Evolutionary conservation across 2,113 vertebrate species (phyloP), one percentile per base, ranked within the genome.

Genomic region (Alethe diademata): DNA sequence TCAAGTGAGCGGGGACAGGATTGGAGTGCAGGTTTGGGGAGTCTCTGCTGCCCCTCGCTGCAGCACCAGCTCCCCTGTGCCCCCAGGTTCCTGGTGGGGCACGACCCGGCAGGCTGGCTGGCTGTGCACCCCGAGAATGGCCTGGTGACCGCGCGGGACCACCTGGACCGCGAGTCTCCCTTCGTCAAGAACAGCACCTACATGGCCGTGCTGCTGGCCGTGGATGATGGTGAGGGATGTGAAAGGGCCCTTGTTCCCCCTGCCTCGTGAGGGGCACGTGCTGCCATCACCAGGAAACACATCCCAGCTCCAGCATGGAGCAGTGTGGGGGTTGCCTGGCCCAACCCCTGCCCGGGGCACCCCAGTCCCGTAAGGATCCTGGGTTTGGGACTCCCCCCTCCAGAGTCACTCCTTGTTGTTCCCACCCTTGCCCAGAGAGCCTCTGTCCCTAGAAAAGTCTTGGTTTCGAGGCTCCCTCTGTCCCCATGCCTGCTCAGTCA

Each of bases 141-240:
- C 11, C 56, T 98, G 28, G 93, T 99, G 38, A 98, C 74, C 0
- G 97, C 98, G 0, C 97, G 74, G 9, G 97, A 50, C 9, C 0
- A 14, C 11, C 96, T 99, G 96, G 99, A 99, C 96, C 97, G 99
- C 9, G 99, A 99, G 89, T 98, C 98, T 4, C 26, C 13, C 45
- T 98, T 98, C 4, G 95, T 98, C 67, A 98, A 84, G 75, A 95
- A 98, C 73, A 71, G 97, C 58, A 97, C 97, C 94, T 99, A 99
- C 38, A 72, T 56, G 2, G 98, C 98, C 5, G 19, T 97, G 12
- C 97, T 99, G 76, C 95, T 98, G 83, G 99, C 98, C 0, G 95
- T 95, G 19, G 99, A 99, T 3, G 85, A 99, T 45, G 99, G 99
- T 99, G 97, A 97, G 76, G 12, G 45, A 73, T 7, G 14, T 85